Conservation (phyloP, 2,888 invertebrate genomes). For the Cephus spinipes region DNA sequence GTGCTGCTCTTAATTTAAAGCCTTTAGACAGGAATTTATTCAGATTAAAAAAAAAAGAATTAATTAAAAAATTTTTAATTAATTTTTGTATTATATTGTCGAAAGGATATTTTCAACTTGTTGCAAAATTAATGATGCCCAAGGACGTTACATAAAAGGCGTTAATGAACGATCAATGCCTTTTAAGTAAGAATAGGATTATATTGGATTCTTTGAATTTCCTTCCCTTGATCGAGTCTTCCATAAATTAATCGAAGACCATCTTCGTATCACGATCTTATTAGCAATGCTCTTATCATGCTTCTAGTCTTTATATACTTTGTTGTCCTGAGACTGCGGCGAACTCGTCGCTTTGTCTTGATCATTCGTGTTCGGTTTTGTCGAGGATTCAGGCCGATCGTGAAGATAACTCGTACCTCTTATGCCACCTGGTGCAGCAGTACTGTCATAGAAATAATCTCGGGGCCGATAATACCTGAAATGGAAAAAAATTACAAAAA, state of each 20-base stretch:
- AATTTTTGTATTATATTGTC: not conserved
- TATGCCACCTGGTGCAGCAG: slow-evolving; percentile 53
- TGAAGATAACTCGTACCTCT: slow-evolving; percentile 54
- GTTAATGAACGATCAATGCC: slow-evolving; percentile 8
- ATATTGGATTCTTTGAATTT: not conserved
- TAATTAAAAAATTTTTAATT: not conserved
- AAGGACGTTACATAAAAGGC: slow-evolving; percentile 8
- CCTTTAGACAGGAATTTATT: not conserved
- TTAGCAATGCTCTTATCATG: slow-evolving; percentile 4
- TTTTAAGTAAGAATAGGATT: not conserved
- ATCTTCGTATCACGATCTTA: slow-evolving; percentile 4
- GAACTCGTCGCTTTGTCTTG: slow-evolving; percentile 55
- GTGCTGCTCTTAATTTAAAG: not conserved
- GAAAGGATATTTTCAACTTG: not conserved
- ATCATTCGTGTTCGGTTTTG: slow-evolving; percentile 50
- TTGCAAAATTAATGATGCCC: not conserved
- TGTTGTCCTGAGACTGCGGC: slow-evolving; percentile 54
- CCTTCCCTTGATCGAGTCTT: not conserved
- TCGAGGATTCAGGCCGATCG: slow-evolving; percentile 56
- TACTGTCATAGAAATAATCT: slow-evolving; percentile 60
- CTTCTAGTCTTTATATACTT: slow-evolving; percentile 53
- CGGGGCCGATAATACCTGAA: slow-evolving; percentile 55
- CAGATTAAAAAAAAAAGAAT: not conserved
- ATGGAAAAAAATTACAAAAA: slow-evolving; percentile 19
- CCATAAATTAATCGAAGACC: not conserved